Conservation (phyloP, 1,140 invertebrate species). For the Melitaea cinxia region DNA sequence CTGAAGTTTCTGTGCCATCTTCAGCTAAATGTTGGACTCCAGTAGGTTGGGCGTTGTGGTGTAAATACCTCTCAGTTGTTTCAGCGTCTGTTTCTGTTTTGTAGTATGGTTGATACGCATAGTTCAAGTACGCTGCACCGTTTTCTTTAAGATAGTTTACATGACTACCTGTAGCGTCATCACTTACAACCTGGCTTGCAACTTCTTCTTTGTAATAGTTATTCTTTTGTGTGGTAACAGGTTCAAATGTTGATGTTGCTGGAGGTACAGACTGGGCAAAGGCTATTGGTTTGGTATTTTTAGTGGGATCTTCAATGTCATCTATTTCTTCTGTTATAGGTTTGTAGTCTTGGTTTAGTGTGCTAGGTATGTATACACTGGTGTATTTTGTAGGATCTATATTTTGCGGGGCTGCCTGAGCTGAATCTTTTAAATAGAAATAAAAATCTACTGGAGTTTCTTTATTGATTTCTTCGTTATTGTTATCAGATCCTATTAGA, state of each 20-base stretch:
- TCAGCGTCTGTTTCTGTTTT: slow-evolving; percentile 37
- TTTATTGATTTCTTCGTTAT: slow-evolving; percentile 34
- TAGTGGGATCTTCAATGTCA: slow-evolving; percentile 64
- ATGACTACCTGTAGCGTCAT: slow-evolving; percentile 12
- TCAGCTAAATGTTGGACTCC: slow-evolving; percentile 66
- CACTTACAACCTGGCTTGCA: slow-evolving; percentile 56
- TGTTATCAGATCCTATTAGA: slow-evolving; percentile 44
- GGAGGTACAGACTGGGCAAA: slow-evolving; percentile 28
- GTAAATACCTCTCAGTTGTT: slow-evolving; percentile 53
- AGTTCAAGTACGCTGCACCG: slow-evolving; percentile 6
- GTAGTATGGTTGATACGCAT: slow-evolving; percentile 41
- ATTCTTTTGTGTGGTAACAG: slow-evolving; percentile 53
- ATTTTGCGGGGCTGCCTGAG: slow-evolving; percentile 35
- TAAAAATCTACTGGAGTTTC: slow-evolving; percentile 60
- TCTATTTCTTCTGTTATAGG: slow-evolving; percentile 76
- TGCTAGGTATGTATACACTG: slow-evolving; percentile 38
- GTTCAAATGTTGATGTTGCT: slow-evolving; percentile 42
- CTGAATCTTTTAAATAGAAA: slow-evolving; percentile 60
- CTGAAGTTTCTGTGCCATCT: slow-evolving; percentile 66
- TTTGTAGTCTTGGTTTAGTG: slow-evolving; percentile 58
- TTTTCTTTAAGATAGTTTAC: background rate
- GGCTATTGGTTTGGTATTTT: slow-evolving; percentile 32
- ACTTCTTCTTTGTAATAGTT: slow-evolving; percentile 75
- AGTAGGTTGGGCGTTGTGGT: slow-evolving; percentile 50
- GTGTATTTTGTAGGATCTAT: slow-evolving; percentile 46